Conservation (phyloP, 2,797 vertebrate species). For the Pipistrellus kuhlii region DNA sequence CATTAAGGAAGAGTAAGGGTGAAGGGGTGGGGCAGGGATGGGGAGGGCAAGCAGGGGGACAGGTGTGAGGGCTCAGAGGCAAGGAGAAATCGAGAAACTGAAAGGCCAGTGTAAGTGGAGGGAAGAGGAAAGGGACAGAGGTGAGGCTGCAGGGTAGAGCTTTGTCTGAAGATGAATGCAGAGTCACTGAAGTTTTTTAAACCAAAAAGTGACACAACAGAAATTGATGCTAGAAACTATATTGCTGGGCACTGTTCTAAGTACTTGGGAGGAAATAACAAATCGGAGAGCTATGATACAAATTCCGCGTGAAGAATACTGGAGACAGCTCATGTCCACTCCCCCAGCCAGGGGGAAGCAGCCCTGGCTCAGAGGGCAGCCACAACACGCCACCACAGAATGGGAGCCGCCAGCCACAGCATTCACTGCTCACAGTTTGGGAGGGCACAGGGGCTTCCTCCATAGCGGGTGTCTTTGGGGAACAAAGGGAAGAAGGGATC, state of each 20-base stretch:
- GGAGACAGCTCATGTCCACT: neutral
- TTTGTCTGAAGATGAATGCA: neutral
- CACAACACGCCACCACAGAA: accelerated
- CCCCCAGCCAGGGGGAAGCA: neutral
- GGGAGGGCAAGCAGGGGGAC: neutral
- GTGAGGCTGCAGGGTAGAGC: neutral
- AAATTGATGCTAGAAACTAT: neutral
- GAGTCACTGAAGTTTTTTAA: neutral
- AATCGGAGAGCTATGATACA: neutral
- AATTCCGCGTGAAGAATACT: neutral
- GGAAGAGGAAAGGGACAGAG: no score
- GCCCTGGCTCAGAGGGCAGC: neutral
- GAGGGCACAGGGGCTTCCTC: neutral
- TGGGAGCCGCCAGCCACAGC: neutral
- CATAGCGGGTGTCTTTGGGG: neutral
- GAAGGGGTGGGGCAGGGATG: neutral
- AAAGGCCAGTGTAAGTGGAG: neutral
- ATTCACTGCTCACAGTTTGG: neutral
- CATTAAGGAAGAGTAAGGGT: neutral
- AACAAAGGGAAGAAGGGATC: neutral
- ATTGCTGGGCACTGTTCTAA: neutral
- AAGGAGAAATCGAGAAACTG: accelerated
- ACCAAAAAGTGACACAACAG: neutral
- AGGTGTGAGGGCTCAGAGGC: neutral
- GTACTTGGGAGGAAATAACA: neutral